Conservation (phyloP, 1,140 invertebrate species). For the Zaprionus ghesquierei region DNA sequence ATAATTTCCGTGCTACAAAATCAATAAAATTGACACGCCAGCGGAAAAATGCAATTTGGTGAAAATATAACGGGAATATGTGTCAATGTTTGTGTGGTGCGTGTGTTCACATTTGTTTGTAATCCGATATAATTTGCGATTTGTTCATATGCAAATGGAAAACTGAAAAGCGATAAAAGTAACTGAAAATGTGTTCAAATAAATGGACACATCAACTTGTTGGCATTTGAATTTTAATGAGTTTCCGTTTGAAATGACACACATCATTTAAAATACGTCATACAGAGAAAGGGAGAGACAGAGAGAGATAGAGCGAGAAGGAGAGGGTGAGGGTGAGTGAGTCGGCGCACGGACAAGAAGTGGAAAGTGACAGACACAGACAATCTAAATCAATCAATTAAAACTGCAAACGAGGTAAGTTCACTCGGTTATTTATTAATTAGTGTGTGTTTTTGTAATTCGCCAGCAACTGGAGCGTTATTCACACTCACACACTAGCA, state of each 20-base stretch:
- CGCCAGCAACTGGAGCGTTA: constrained; percentile 45
- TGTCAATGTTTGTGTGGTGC: no score
- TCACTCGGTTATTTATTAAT: constrained; percentile 60
- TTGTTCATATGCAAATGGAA: constrained; percentile 32
- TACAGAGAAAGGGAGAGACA: no score
- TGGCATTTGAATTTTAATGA: constrained; percentile 54
- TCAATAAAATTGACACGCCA: constrained; percentile 22
- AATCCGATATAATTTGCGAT: constrained; percentile 36
- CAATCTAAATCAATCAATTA: constrained; percentile 60
- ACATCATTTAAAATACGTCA: constrained; percentile 1
- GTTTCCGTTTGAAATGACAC: constrained; percentile 43
- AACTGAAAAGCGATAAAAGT: not conserved
- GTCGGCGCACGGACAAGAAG: not conserved
- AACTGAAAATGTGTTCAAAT: constrained; percentile 29
- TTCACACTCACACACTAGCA: not conserved
- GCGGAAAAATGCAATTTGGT: constrained; percentile 15
- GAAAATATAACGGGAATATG: constrained; percentile 1
- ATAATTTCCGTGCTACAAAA: constrained; percentile 4
- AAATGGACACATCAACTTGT: constrained; percentile 47
- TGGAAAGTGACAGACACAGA: not conserved
- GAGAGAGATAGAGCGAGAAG: no score
- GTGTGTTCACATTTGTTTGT: constrained; percentile 19
- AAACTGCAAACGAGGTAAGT: constrained; percentile 56
- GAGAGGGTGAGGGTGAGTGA: not conserved
- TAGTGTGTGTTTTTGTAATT: constrained; percentile 51